A percentile compares a stretch with the other conserved stretches of the same genome.
Evolutionary conservation across 1,140 invertebrate genomes (phyloP).

Genomic region (Littorina saxatilis): DNA sequence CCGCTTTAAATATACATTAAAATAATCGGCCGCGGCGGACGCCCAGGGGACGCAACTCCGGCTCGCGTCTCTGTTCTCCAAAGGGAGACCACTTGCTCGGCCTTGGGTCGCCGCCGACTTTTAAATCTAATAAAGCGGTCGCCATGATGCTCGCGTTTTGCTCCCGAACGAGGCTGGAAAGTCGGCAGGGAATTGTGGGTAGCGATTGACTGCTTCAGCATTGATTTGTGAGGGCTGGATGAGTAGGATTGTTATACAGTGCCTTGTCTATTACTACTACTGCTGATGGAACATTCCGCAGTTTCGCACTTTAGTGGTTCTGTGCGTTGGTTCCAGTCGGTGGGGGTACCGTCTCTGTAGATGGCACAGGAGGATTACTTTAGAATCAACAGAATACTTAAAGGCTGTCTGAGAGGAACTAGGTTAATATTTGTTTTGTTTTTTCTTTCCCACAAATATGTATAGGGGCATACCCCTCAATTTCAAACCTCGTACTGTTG

Average conservation of each 20-base stretch:
- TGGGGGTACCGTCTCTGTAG: not conserved
- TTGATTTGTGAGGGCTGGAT: not conserved
- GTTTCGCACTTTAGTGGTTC: not conserved
- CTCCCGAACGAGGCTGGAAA: not conserved
- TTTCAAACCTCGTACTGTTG: too few species aligned
- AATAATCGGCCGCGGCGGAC: not conserved
- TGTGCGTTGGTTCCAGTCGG: too few species aligned
- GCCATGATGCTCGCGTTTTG: not conserved
- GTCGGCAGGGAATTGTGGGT: not conserved
- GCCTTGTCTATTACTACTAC: not conserved
- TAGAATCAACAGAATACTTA: not conserved
- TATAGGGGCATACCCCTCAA: too few species aligned
- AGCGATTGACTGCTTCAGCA: conserved; percentile 19
- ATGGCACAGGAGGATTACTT: not conserved
- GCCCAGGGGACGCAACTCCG: conserved; percentile 2
- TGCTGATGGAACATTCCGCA: not conserved
- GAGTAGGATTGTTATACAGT: not conserved
- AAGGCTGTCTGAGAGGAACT: not conserved
- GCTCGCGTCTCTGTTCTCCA: not conserved
- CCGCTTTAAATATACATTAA: conserved; percentile 31
- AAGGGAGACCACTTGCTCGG: conserved; percentile 5
- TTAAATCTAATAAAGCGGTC: conserved; percentile 13
- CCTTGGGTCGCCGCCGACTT: conserved; percentile 17
- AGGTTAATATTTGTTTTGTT: too few species aligned
- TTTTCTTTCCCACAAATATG: too few species aligned